Evolutionary conservation across 2,113 vertebrate species (phyloP).

Genomic region (Lipophrys pholis): DNA sequence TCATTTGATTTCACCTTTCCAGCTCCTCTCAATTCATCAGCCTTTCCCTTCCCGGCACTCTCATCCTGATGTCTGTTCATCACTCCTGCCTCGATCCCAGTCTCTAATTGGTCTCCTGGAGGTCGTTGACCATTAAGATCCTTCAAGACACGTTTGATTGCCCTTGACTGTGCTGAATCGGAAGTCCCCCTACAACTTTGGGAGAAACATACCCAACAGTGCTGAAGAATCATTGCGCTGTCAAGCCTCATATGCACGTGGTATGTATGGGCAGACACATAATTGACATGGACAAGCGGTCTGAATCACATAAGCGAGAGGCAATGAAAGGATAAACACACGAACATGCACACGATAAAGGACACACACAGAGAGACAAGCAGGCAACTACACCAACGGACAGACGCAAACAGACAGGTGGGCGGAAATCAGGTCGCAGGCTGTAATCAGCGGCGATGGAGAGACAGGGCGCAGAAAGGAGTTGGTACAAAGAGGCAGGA

Average conservation of each 20-base stretch:
- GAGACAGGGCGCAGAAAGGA: conserved; percentile 32
- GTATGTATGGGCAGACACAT: background rate
- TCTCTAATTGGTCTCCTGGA: conserved; percentile 44
- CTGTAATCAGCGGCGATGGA: conserved; percentile 38
- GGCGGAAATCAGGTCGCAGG: conserved; percentile 15
- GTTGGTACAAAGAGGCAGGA: background rate
- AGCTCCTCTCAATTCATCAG: conserved; percentile 9
- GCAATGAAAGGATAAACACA: background rate
- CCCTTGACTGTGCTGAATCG: conserved; percentile 37
- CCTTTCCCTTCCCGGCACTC: background rate
- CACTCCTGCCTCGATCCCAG: background rate
- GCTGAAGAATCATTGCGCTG: conserved; percentile 9
- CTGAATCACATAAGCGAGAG: background rate
- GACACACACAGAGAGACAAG: background rate
- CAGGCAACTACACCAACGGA: background rate
- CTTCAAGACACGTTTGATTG: conserved; percentile 34
- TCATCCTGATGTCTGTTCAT: background rate
- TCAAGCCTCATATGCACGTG: background rate
- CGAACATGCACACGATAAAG: conserved; percentile 13
- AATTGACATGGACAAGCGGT: background rate
- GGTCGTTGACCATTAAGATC: conserved; percentile 42
- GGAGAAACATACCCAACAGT: background rate
- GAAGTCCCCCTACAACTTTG: conserved; percentile 8
- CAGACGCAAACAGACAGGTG: conserved; percentile 11
- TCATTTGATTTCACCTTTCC: conserved; percentile 8